Base-by-base conservation (phyloP, 2,888 invertebrate genomes). In the Sarcophaga subvicina region DNA sequence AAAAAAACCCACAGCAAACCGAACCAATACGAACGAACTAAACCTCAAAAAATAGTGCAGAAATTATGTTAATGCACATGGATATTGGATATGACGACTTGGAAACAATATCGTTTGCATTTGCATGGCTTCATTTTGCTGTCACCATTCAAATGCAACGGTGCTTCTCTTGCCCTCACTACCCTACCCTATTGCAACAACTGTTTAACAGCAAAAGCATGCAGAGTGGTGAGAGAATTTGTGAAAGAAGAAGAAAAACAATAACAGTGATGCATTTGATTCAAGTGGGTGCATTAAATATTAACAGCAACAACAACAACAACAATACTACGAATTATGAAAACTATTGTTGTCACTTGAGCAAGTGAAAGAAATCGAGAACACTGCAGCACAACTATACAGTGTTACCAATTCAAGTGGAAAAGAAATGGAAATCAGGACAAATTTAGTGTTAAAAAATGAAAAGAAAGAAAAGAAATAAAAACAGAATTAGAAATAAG, bases 41-140 rank as follows among this genome's bases (percentile, higher is more conserved):
- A 54, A 54, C 54, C 54, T 14, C 54, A 54, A 17, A 37, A 37
- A 37, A 27, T 22, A 12, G 27, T 64, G 0, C 60, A 83, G 37
- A 84, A 86, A 86, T 78, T 86, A 75, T 84, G 81, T 87, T 87
- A 81, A 79, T 84, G 81, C 79, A 67, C 54, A 54, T 54, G 54
- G 14, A 54, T 54, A 54, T 54, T 37, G 37, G 10, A 37, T 37
- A 37, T 37, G 37, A 37, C 10, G 37, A 37, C 8, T 37, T 37
- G 37, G 37, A 37, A 37, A 37, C 10, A 37, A 37, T 37, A 37
- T 37, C 37, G 37, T 37, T 73, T 49, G 64, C 47, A 82, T 76
- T 77, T 76, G 22, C 20, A 82, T 12, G 76, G 76, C 45, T 82
- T 70, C 82, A 45, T 76, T 45, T 37, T 37, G 10, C 37, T 37